These are phyloP conservation scores for Emberiza fucata DNA, from an alignment of 2,113 vertebrate species.

Conservation along the genomic window DNA sequence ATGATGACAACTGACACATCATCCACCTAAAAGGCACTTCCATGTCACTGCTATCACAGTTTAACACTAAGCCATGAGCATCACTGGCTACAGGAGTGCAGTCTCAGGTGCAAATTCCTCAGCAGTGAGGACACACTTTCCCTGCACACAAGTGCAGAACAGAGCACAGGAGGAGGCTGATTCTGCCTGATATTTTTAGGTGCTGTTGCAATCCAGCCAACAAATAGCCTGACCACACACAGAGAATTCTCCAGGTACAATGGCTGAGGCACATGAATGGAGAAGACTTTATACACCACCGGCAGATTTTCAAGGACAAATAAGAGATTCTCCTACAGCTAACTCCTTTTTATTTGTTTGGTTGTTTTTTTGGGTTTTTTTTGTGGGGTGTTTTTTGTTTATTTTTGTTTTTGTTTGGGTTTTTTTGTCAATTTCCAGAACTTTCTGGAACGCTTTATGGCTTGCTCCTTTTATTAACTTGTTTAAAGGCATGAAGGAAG, in stretches of 20 bases:
- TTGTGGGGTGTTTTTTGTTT: not conserved
- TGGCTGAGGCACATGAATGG: not conserved
- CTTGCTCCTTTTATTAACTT: not conserved
- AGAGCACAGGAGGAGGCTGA: not conserved
- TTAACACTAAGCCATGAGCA: not conserved
- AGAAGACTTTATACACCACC: not conserved
- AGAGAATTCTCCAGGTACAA: fast-evolving
- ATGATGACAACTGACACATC: fast-evolving
- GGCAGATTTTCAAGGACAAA: not conserved
- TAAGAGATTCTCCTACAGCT: not conserved
- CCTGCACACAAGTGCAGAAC: not conserved
- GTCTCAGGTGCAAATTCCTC: not conserved
- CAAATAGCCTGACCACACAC: not conserved
- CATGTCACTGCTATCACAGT: not conserved
- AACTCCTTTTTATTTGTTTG: not conserved
- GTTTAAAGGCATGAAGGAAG: not conserved
- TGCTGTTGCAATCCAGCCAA: not conserved
- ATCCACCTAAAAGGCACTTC: not conserved
- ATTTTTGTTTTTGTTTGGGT: not conserved
- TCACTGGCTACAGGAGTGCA: not conserved
- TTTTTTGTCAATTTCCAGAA: not conserved
- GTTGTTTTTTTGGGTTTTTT: not conserved
- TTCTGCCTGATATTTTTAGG: not conserved
- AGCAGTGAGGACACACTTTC: not conserved
- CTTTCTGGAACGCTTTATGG: not conserved